Percentiles rank a stretch among this genome's conserved stretches.
Conservation (phyloP, 92 coral and sea anemone species). For the Porites cylindrica region DNA sequence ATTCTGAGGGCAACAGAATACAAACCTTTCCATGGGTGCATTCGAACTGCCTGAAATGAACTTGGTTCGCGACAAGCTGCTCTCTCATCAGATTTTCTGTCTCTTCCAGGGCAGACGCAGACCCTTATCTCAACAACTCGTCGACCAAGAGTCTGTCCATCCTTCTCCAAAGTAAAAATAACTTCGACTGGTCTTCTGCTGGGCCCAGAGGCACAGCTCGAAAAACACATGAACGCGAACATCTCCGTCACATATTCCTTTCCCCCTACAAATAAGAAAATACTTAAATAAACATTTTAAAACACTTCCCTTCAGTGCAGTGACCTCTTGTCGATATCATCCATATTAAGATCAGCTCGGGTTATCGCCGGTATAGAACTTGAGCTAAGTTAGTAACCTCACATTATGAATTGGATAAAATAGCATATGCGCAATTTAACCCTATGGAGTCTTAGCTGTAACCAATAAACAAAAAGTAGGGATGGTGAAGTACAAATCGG, state of each 20-base stretch:
- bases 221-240: slow-evolving; percentile 98
- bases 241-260: slow-evolving; percentile 97
- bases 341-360: too few relatives aligned
- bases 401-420: too few relatives aligned
- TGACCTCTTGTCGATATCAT: too few relatives aligned
- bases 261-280: slow-evolving; percentile 67
- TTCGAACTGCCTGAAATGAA: slow-evolving; percentile 67
- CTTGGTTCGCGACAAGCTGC: slow-evolving; percentile 75
- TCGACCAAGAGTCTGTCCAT: slow-evolving; percentile 92
- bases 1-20: background rate
- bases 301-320: too few relatives aligned
- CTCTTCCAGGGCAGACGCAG: slow-evolving; percentile 98
- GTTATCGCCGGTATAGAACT: too few relatives aligned
- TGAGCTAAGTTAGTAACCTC: too few relatives aligned
- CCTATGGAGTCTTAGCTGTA: too few relatives aligned
- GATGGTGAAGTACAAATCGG: too few relatives aligned
- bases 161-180: slow-evolving; percentile 92
- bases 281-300: too few relatives aligned
- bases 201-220: slow-evolving; percentile 99
- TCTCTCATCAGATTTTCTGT: slow-evolving; percentile 93
- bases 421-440: too few relatives aligned
- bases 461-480: too few relatives aligned
- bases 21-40: slow-evolving; percentile 52
- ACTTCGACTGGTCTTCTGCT: slow-evolving; percentile 97
- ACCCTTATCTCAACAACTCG: slow-evolving; percentile 97